These are phyloP conservation scores for Hystrix cristata DNA, from an alignment of 2,113 vertebrate species.

Conservation along the genomic window DNA sequence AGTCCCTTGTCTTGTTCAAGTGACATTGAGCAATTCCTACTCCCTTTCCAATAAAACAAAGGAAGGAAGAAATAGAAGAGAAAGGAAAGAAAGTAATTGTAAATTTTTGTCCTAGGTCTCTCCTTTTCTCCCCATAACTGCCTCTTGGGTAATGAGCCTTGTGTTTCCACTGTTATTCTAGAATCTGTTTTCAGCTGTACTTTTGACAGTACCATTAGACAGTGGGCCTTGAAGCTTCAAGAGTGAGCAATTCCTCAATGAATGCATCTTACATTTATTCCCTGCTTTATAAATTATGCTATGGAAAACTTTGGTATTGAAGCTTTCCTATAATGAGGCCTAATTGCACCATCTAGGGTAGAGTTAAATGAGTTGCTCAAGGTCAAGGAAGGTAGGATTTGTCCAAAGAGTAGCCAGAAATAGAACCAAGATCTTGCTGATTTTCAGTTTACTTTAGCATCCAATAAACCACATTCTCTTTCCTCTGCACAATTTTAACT, in stretches of 20 bases:
- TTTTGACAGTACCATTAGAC: slow-evolving; percentile 17
- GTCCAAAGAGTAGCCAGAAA: slow-evolving; percentile 69
- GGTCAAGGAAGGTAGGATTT: slow-evolving; percentile 57
- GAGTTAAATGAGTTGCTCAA: slow-evolving; percentile 71
- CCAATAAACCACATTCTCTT: slow-evolving; percentile 75
- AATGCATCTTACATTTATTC: slow-evolving; percentile 64
- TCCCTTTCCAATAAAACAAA: slow-evolving; percentile 13
- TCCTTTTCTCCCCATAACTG: neutral
- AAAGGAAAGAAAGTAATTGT: neutral
- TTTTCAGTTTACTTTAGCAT: slow-evolving; percentile 72
- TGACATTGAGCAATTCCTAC: neutral
- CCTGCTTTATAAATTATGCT: slow-evolving; percentile 55
- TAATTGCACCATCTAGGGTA: slow-evolving; percentile 52
- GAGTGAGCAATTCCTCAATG: slow-evolving; percentile 49
- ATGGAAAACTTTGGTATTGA: slow-evolving; percentile 55
- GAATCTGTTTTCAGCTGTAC: slow-evolving; percentile 22
- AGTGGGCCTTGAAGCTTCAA: neutral
- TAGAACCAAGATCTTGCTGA: slow-evolving; percentile 60
- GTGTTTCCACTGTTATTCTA: neutral
- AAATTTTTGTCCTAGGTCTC: neutral
- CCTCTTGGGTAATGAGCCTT: neutral
- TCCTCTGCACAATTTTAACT: slow-evolving; percentile 70
- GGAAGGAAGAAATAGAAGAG: slow-evolving; percentile 9
- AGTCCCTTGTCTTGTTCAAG: neutral
- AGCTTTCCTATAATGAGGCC: slow-evolving; percentile 46